phyloP scores from a whole-genome alignment of 2,113 vertebrate species.

The Oreotrochilus melanogaster region DNA sequence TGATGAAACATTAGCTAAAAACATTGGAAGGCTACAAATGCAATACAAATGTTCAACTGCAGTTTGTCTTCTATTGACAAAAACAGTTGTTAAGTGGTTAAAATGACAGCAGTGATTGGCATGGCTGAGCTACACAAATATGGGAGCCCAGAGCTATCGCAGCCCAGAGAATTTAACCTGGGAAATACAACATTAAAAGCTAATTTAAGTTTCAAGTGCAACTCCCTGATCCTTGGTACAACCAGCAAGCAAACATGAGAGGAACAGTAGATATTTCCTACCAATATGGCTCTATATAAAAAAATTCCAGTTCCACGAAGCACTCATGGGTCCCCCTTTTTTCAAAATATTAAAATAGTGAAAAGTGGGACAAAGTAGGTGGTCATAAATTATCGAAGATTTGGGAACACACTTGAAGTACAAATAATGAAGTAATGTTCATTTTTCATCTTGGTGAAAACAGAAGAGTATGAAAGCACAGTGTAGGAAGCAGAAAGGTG shows the following conservation, averaged over 20 bases:
- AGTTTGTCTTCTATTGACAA: neutral
- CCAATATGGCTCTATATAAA: neutral
- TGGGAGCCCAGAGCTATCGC: neutral
- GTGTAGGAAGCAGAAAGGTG: neutral
- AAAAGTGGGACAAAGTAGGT: neutral
- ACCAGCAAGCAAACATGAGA: neutral
- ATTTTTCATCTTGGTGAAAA: neutral
- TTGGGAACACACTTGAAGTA: neutral
- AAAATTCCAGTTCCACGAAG: neutral
- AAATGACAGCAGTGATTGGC: neutral
- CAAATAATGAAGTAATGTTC: rapidly evolving
- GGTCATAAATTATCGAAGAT: neutral
- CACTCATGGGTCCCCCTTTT: rapidly evolving
- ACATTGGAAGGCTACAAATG: neutral
- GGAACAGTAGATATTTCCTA: neutral
- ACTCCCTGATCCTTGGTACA: neutral
- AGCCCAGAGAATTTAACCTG: neutral
- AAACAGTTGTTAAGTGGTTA: neutral
- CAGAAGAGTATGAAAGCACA: rapidly evolving
- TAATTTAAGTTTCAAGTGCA: neutral
- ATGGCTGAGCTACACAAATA: neutral
- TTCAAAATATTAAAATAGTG: neutral
- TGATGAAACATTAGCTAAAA: neutral
- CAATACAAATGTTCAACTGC: rapidly evolving
- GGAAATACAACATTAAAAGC: neutral